Base-by-base conservation (phyloP, 2,113 vertebrate species). In the Platysteira castanea region DNA sequence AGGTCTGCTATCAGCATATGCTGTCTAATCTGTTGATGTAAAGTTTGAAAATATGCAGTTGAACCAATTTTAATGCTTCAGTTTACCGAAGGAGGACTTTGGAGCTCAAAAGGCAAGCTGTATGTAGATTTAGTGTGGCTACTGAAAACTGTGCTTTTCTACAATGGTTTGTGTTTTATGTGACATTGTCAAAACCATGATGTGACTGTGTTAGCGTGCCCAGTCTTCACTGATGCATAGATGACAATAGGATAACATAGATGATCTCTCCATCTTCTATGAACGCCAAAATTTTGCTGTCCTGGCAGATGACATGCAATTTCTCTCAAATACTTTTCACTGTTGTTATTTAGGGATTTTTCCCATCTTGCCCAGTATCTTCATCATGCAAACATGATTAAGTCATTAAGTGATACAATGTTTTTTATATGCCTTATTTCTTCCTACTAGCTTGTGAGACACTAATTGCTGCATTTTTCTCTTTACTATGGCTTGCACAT, bases 371-470 rank as follows among this genome's bases (percentile, higher is more conserved):
- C 39, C 11, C 42, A 33, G 30, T 89, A 89, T 91, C 84, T 91
- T 89, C 97, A 93, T 84, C 67, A 89, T 60, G 44, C 33, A 95
- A 97, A 94, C 35, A 53, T 89, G 93, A 95, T 96, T 83, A 97
- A 92, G 47, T 70, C 93, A 95, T 96, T 95, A 94, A 96, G 60
- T 82, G 79, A 91, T 91, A 92, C 70, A 88, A 69, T 95, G 64
- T 90, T 95, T 90, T 37, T 94, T 91, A 70, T 73, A 84, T 67
- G 73, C 53, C 80, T 67, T 63, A 67, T 96, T 97, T 92, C 60
- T 84, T 97, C 90, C 64, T 71, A 95, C 97, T 96, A 93, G 69
- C 64, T 94, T 95, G 70, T 63, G 74, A 97, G 83, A 91, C 67
- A 71, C 49, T 77, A 93, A 91, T 94, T 15, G n/a, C 67, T 71